phyloP scores from a whole-genome alignment of 2,888 invertebrate species.

The Synergus itoensis region DNA sequence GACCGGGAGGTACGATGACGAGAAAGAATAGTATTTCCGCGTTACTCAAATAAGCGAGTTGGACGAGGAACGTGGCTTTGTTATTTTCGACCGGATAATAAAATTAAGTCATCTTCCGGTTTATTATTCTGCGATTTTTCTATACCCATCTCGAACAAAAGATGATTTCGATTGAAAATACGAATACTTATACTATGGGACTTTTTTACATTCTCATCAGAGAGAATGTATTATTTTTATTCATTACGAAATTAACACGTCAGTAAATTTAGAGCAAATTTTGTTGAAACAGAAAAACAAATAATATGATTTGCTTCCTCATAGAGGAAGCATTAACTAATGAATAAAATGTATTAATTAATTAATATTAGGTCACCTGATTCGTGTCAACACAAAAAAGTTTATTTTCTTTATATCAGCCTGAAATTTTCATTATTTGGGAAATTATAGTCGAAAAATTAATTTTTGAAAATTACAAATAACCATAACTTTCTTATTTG shows the following conservation, averaged over 20 bases:
- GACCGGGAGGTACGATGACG: not conserved
- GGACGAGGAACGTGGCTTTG: constrained; percentile 53
- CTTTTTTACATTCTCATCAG: no score
- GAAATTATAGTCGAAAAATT: no score
- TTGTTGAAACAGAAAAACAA: not conserved
- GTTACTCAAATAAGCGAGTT: constrained; percentile 45
- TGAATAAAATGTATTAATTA: no score
- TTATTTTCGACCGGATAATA: constrained; percentile 54
- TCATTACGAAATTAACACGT: not conserved
- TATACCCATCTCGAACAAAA: constrained; percentile 24
- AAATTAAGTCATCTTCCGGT: constrained; percentile 59
- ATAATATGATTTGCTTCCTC: not conserved
- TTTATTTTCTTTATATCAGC: no score
- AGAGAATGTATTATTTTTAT: no score
- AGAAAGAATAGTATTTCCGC: constrained; percentile 31
- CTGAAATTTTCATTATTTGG: no score
- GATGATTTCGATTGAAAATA: constrained; percentile 31
- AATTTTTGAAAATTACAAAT: no score
- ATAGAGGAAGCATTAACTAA: no score
- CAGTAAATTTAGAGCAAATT: not conserved
- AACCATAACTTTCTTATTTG: no score
- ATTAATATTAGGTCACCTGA: no score
- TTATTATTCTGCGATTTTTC: constrained; percentile 51
- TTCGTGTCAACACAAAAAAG: no score
- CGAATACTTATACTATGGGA: not conserved